Base-by-base conservation (phyloP, 2,888 invertebrate genomes). In the Tetragnatha montana region DNA sequence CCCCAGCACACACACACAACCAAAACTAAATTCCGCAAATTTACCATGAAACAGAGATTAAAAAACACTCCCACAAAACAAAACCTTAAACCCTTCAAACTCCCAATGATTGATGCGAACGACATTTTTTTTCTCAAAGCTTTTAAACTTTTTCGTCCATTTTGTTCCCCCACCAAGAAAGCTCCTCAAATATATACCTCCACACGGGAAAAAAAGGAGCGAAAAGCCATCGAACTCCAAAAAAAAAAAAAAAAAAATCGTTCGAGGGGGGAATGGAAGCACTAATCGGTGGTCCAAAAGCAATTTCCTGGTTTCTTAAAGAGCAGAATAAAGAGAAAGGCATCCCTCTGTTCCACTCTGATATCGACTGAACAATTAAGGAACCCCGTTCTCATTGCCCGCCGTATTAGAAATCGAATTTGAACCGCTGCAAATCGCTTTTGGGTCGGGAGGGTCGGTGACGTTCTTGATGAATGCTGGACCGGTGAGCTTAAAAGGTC, bases 361-460 rank as follows among this genome's bases (percentile, higher is more conserved):
- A 78, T 84, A 84, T 84, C 84, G 84, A 84, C 84, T 60, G 19
- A 47, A 78, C 84, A 84, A 84, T 84, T 84, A 84, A 84, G 84
- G 69, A n/a, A 17, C 69, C 51, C n/a, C 70, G 68, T 68, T 81
- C 76, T 76, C 68, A 70, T 76, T 70, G 21, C 73, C 71, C 47
- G 22, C 60, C 19, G 51, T 60, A 78, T 70, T 69, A 80, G 80
- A 71, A 71, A 81, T 81, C 81, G 81, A 73, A 81, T 49, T 50
- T 70, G 17, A 8, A 51, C 21, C 21, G 21, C 70, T n/a, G 21
- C 50, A 71, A 71, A 71, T 81, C 22, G 50, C 73, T 81, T 81
- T 71, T 49, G 17, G n/a, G 51, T 71, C 81, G 50, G 49, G 35
- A 50, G 71, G 35, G 35, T 35, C 4, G 35, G 35, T 35, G 35